Evolutionary conservation across 2,113 vertebrate genomes (phyloP).

Genomic region (Trichomycterus rosablanca): DNA sequence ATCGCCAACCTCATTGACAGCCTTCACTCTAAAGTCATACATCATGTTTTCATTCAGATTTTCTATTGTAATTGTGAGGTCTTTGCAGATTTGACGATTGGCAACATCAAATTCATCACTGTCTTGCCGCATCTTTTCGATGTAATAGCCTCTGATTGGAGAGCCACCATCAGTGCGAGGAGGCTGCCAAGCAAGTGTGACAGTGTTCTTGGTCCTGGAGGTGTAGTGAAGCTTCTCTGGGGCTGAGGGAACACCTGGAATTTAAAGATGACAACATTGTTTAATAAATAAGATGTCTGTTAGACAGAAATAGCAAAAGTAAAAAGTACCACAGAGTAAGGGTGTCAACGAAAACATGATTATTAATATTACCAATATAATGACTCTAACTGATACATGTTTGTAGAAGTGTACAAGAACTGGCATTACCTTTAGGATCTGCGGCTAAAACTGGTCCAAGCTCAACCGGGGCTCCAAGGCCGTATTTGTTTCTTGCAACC

Average conservation of each 20-base stretch:
- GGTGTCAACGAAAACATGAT: too few relatives aligned
- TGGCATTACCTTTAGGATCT: slow-evolving; percentile 89
- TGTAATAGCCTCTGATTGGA: slow-evolving; percentile 85
- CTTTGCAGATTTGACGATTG: slow-evolving; percentile 80
- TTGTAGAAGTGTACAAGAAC: too few relatives aligned
- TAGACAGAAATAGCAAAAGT: too few relatives aligned
- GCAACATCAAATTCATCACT: slow-evolving; percentile 83
- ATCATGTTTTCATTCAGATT: slow-evolving; percentile 93
- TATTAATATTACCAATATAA: too few relatives aligned
- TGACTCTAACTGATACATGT: too few relatives aligned
- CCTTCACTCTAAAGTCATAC: slow-evolving; percentile 97
- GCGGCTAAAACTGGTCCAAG: slow-evolving; percentile 86
- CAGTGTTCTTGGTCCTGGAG: slow-evolving; percentile 85
- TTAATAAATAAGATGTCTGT: too few relatives aligned
- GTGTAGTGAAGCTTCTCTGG: slow-evolving; percentile 94
- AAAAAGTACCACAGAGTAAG: too few relatives aligned
- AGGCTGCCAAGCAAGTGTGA: slow-evolving; percentile 86
- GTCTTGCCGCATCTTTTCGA: slow-evolving; percentile 93
- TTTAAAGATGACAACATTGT: too few relatives aligned
- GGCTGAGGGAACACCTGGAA: slow-evolving; percentile 81
- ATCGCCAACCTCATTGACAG: slow-evolving; percentile 92
- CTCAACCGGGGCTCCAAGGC: slow-evolving; percentile 82
- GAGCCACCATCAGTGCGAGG: slow-evolving; percentile 90
- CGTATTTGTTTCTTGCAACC: slow-evolving; percentile 92
- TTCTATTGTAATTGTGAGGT: slow-evolving; percentile 79